Evolutionary conservation across 2,797 vertebrate genomes (phyloP).

Genomic region (Aplochiton taeniatus): DNA sequence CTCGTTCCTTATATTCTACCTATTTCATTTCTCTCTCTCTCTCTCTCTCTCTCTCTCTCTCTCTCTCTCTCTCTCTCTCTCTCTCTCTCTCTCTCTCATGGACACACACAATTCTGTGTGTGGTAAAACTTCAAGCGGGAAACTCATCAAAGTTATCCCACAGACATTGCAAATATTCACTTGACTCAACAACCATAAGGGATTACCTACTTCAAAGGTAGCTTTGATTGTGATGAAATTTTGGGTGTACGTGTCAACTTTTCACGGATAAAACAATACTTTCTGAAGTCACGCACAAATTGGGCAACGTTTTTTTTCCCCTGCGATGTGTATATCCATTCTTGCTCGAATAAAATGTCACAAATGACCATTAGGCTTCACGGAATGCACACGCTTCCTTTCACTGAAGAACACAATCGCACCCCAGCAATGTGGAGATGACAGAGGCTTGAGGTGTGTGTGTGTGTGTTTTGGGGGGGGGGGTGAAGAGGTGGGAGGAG

Average conservation of each 20-base stretch:
- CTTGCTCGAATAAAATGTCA: conserved; percentile 24
- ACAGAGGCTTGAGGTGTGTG: conserved; percentile 47
- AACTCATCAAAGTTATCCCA: too few species aligned
- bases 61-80: background rate
- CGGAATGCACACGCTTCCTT: conserved; percentile 61
- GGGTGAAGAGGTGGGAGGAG: conserved; percentile 60
- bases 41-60: conserved; percentile 17
- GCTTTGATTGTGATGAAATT: too few species aligned
- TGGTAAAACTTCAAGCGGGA: too few species aligned
- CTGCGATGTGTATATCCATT: too few species aligned
- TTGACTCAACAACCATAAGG: too few species aligned
- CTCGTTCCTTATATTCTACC: background rate
- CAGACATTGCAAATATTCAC: too few species aligned
- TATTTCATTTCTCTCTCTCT: conserved; percentile 11
- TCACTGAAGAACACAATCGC: conserved; percentile 59
- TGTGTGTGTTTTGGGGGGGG: too few species aligned
- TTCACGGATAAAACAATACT: too few species aligned
- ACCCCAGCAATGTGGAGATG: conserved; percentile 58
- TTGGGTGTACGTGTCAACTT: too few species aligned
- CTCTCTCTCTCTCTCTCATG: background rate
- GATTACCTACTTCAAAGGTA: too few species aligned
- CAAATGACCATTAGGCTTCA: conserved; percentile 71
- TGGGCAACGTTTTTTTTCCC: too few species aligned
- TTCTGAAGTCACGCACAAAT: too few species aligned
- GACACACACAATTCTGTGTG: background rate